A percentile compares a stretch with the other conserved stretches of the same genome.
These are phyloP conservation scores for Gobionotothen gibberifrons DNA, from an alignment of 2,797 vertebrate genomes.

Conservation along the genomic window DNA sequence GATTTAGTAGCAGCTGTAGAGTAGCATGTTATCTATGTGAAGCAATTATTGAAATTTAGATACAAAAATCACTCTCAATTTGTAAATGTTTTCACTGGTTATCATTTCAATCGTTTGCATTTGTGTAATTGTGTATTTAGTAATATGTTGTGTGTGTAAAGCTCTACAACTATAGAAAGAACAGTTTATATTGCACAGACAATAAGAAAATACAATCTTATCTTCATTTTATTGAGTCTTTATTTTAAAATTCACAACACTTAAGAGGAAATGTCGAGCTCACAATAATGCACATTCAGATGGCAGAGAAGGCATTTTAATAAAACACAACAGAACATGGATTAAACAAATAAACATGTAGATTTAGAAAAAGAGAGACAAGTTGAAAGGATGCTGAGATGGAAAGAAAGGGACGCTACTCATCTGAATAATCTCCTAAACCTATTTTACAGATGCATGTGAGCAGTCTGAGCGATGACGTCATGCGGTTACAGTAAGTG, in stretches of 20 bases:
- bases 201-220: slow-evolving; percentile 11
- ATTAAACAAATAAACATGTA: background rate
- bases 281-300: background rate
- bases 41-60: background rate
- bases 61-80: background rate
- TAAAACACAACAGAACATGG: background rate
- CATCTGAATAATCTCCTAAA: slow-evolving; percentile 29
- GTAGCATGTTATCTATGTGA: background rate
- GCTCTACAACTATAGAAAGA: background rate
- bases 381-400: background rate
- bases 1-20: background rate
- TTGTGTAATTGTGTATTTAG: background rate
- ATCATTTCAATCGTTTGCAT: background rate
- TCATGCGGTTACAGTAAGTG: slow-evolving; percentile 34
- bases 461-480: background rate
- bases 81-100: background rate
- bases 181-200: background rate
- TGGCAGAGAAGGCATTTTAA: background rate
- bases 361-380: background rate
- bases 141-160: background rate
- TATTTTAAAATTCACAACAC: slow-evolving; percentile 26
- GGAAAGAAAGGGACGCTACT: background rate
- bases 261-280: background rate
- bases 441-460: background rate
- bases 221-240: slow-evolving; percentile 37